Evolutionary conservation across 2,797 vertebrate species (phyloP).

Genomic region (Philypnodon macrostomus): DNA sequence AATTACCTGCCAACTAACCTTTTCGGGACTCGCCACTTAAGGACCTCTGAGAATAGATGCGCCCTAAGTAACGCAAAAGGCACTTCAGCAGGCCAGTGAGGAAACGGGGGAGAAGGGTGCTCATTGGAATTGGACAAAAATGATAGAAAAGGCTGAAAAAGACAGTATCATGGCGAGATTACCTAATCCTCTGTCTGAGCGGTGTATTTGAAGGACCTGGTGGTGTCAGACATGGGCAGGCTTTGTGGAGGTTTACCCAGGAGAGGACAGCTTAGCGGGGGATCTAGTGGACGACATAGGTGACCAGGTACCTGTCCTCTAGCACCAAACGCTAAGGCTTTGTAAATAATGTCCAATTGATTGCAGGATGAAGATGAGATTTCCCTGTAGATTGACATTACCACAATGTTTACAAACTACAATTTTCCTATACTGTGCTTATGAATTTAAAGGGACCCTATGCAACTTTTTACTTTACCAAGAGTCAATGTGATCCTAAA

Average conservation of each 20-base stretch:
- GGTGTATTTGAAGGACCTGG: constrained; percentile 66
- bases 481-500: no score
- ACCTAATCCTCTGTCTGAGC: constrained; percentile 76
- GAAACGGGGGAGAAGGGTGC: constrained; percentile 25
- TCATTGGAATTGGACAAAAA: constrained; percentile 39
- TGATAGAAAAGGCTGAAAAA: constrained; percentile 65
- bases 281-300: constrained; percentile 59
- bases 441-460: no score
- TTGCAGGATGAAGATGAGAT: constrained; percentile 65
- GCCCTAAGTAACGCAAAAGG: constrained; percentile 63
- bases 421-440: constrained; percentile 29
- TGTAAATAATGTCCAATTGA: constrained; percentile 74
- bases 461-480: no score
- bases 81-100: constrained; percentile 61
- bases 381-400: constrained; percentile 65
- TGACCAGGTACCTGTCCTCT: constrained; percentile 56
- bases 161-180: constrained; percentile 71
- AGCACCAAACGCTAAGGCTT: constrained; percentile 59
- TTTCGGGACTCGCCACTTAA: constrained; percentile 77
- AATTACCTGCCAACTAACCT: constrained; percentile 82
- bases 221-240: constrained; percentile 68
- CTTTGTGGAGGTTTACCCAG: constrained; percentile 69
- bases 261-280: constrained; percentile 67
- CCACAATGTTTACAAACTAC: constrained; percentile 47
- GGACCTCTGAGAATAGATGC: constrained; percentile 72